Evolutionary conservation across 2,888 invertebrate species (phyloP), one percentile per base, ranked within the genome.

Genomic region (Stictocephala bisonia): DNA sequence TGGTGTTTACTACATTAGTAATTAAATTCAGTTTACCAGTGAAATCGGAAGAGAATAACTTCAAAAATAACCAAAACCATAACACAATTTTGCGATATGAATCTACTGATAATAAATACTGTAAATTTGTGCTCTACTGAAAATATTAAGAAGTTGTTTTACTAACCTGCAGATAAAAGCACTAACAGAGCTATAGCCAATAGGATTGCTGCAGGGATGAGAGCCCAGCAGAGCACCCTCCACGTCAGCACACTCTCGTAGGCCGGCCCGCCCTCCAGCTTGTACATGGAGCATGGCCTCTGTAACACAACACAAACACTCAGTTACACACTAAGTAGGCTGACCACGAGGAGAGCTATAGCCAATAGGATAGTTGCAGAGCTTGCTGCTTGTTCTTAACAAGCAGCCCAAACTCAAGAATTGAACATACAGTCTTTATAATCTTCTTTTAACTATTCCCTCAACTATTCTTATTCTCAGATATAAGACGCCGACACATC

Each of bases 221-320:
- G 80, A 0, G 87, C 86, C 87, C 87, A 87, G 68, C 86, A 83
- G 72, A 87, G 80, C 70, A 86, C 74, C 35, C 86, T 84, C 75
- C 86, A 81, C 13, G 82, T 80, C n/a, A 76, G 69, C 7, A 78
- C 53, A 15, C 76, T 73, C 15, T 76, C 76, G 27, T 66, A 56
- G 9, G 72, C 64, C 13, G 58, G 48, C 18, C 48, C 73, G n/a
- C 24, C 26, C 50, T 75, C 76, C 70, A 77, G 66, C 66, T 75
- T 76, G 76, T 78, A 78, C 29, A 75, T 75, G 4, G 72, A 41
- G 35, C 77, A 74, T 41, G 73, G 64, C 70, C 73, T 74, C 78
- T 78, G 75, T 11, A 78, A 78, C 41, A 31, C 35, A 18, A 58
- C n/a, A 0, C 64, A 3, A 27, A n/a, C n/a, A n/a, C n/a, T n/a